A percentile compares a stretch with the other conserved stretches of the same genome.
Evolutionary conservation across 2,797 vertebrate species (phyloP).

Genomic region (Monodelphis domestica): DNA sequence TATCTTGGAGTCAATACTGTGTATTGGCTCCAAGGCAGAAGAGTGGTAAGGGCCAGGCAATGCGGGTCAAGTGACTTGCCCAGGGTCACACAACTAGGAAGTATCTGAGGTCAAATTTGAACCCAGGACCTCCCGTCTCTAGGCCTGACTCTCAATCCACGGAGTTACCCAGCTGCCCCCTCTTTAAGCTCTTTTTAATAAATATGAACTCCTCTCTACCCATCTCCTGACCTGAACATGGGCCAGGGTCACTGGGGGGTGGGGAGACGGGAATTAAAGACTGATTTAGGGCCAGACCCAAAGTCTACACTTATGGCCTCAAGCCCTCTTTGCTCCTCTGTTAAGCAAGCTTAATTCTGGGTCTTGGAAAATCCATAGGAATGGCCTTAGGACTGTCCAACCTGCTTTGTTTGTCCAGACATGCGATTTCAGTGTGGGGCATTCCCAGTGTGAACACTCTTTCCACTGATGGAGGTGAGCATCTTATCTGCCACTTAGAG

Average conservation of each 20-base stretch:
- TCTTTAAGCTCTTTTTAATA: not conserved
- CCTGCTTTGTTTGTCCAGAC: not conserved
- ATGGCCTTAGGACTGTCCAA: not conserved
- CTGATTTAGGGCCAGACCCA: not conserved
- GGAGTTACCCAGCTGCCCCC: no score
- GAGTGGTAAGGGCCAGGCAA: no score
- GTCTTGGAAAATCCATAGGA: constrained; percentile 20
- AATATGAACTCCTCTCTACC: not conserved
- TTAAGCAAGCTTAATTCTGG: not conserved
- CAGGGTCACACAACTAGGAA: no score
- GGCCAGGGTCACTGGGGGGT: not conserved
- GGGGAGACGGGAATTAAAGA: not conserved
- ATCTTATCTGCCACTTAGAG: not conserved
- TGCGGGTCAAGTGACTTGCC: no score
- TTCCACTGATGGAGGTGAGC: not conserved
- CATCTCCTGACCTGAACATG: not conserved
- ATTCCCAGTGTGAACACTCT: not conserved
- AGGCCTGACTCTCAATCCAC: no score
- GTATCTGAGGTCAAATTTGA: no score
- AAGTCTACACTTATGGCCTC: not conserved
- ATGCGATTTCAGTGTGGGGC: not conserved
- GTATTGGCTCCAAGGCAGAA: no score
- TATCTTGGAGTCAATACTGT: no score
- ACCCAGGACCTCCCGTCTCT: no score
- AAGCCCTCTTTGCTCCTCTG: constrained; percentile 16